phyloP scores from a whole-genome alignment of 2,113 vertebrate species.

The Lophius piscatorius region DNA sequence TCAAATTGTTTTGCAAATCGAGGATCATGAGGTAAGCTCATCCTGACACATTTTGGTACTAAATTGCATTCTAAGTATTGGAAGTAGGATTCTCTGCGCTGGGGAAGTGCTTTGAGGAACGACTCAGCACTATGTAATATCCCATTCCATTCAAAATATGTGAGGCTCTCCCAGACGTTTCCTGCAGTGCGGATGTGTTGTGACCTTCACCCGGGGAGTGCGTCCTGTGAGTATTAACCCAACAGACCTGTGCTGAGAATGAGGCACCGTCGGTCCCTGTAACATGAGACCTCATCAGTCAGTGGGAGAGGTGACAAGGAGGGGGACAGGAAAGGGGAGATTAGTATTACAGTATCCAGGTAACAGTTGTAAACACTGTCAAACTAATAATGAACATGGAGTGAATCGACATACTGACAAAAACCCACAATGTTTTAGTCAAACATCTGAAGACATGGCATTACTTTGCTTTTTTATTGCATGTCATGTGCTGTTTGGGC shows the following conservation, averaged over 20 bases:
- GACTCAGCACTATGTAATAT: not conserved
- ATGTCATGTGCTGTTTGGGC: conserved; percentile 16
- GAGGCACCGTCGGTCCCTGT: conserved; percentile 42
- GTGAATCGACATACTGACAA: conserved; percentile 42
- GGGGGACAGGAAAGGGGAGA: conserved; percentile 27
- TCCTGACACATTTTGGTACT: conserved; percentile 10
- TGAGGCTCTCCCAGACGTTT: conserved; percentile 40
- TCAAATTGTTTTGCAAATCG: too few relatives aligned
- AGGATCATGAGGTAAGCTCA: not conserved
- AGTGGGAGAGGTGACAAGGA: conserved; percentile 26
- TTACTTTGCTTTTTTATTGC: conserved; percentile 20
- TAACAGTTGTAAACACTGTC: conserved; percentile 68
- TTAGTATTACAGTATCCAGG: conserved; percentile 65
- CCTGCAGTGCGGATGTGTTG: conserved; percentile 38
- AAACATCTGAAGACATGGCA: conserved; percentile 32
- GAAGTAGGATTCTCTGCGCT: conserved; percentile 18
- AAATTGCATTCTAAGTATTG: not conserved
- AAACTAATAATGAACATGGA: conserved; percentile 50
- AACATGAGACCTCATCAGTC: conserved; percentile 51
- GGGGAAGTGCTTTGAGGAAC: conserved; percentile 13
- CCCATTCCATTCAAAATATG: conserved; percentile 6
- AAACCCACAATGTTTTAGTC: conserved; percentile 29
- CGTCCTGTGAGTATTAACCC: conserved; percentile 11
- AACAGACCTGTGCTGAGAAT: conserved; percentile 21
- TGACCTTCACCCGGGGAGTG: conserved; percentile 44